Conservation (phyloP, 2,113 vertebrate genomes). For the Neogobius melanostomus region DNA sequence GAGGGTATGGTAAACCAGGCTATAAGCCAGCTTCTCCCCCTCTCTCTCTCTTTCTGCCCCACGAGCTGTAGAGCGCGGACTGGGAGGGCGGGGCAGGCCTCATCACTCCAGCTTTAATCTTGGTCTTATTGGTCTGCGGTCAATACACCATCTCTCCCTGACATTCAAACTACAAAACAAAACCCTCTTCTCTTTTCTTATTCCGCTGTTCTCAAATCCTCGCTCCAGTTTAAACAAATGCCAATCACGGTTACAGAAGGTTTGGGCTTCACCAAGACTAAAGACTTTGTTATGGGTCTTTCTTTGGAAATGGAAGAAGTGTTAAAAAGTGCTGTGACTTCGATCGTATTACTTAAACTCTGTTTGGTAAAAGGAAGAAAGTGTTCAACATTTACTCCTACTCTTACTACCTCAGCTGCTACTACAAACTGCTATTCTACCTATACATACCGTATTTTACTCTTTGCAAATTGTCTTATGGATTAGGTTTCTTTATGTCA, state of each 20-base stretch:
- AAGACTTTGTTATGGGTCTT: not conserved
- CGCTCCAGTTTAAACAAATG: constrained; percentile 33
- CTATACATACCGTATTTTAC: not conserved
- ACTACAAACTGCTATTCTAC: not conserved
- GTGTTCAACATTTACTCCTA: not conserved
- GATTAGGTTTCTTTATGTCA: too few species aligned
- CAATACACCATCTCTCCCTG: constrained; percentile 43
- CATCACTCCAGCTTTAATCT: constrained; percentile 43
- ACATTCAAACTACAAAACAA: constrained; percentile 42
- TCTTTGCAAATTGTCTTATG: too few species aligned
- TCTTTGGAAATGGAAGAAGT: not conserved
- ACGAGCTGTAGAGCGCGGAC: constrained; percentile 7
- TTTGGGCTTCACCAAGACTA: not conserved
- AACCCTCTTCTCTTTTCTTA: constrained; percentile 38
- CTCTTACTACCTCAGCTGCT: not conserved
- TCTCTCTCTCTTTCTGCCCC: not conserved
- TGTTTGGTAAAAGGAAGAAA: not conserved
- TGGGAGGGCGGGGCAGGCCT: constrained; percentile 9
- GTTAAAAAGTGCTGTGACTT: not conserved
- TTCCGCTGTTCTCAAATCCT: constrained; percentile 39
- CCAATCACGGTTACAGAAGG: constrained; percentile 35
- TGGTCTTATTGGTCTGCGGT: constrained; percentile 50
- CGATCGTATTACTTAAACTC: not conserved
- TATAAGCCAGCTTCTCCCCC: too few species aligned
- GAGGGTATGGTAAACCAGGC: too few species aligned